Evolutionary conservation across 1,140 invertebrate species (phyloP), one percentile per base, ranked within the genome.

Genomic region (Halyomorpha halys): DNA sequence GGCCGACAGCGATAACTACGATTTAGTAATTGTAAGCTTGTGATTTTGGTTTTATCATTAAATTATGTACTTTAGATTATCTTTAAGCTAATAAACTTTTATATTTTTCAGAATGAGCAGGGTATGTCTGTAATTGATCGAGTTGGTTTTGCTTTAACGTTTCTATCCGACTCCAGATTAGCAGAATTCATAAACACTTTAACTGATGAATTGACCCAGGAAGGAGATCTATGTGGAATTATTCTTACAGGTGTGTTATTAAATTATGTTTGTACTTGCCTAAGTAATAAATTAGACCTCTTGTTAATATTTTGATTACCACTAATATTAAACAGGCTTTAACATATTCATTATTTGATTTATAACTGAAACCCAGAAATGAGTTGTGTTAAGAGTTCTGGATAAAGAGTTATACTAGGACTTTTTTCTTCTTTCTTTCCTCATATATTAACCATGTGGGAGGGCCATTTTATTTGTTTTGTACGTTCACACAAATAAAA

Each of bases 81-180:
- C 2, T 19, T 49, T n/a, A 8, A 21, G 2, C n/a, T 1, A 21
- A 4, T 18, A 49, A 19, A n/a, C 1, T 6, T 59, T 23, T 74
- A 64, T 69, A 68, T 64, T 72, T 77, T 76, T 65, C 69, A 91
- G 82, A 84, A 85, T 70, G 90, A 94, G 75, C 81, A 78, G 47
- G 86, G 82, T n/a, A 83, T 94, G 72, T 81, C 84, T 19, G 83
- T 97, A 6, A 83, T 88, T 69, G 94, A 98, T 77, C 79, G 91
- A 70, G 84, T 97, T 49, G 94, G 91, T n/a, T 97, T 97, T 80
- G 93, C 93, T 30, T 87, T 91, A 70, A 86, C 86, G 68, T 97
- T 87, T 77, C 78, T 97, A 30, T 82, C 88, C 9, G 93, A 97
- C 76, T 76, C 75, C 16, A 85, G 87, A 74, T 76, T 97, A 59